phyloP scores from a whole-genome alignment of 1,140 invertebrate genomes.

The Bombus waltoni region DNA sequence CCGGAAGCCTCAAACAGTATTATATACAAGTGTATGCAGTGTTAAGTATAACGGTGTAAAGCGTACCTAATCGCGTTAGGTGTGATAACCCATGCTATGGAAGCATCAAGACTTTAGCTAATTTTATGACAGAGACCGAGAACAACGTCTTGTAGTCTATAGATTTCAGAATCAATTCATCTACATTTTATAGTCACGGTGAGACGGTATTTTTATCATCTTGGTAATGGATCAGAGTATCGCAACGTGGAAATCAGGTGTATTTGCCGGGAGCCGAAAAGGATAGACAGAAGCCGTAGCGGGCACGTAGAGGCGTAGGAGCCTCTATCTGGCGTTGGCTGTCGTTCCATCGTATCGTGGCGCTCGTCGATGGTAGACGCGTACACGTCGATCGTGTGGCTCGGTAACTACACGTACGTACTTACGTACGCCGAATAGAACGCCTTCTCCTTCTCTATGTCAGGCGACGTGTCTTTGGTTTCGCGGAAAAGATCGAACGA shows the following conservation, averaged over 20 bases:
- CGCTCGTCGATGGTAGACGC: conserved; percentile 48
- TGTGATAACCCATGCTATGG: no score
- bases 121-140: no score
- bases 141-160: background rate
- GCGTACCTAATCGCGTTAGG: no score
- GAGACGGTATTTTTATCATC: conserved; percentile 15
- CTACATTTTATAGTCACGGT: background rate
- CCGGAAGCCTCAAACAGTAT: no score
- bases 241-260: conserved; percentile 13
- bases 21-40: no score
- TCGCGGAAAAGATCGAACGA: conserved; percentile 80
- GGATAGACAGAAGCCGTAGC: conserved; percentile 48
- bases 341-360: conserved; percentile 45
- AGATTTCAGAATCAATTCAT: background rate
- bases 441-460: conserved; percentile 63
- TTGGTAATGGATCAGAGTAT: background rate
- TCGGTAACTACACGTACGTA: conserved; percentile 53
- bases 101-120: no score
- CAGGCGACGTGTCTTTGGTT: conserved; percentile 71
- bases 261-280: conserved; percentile 25
- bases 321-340: conserved; percentile 31
- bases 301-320: conserved; percentile 48
- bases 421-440: conserved; percentile 67
- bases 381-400: conserved; percentile 38
- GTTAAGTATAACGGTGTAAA: no score